Evolutionary conservation across 2,113 vertebrate species (phyloP), one percentile per base, ranked within the genome.

Genomic region (Oostethus manadensis): DNA sequence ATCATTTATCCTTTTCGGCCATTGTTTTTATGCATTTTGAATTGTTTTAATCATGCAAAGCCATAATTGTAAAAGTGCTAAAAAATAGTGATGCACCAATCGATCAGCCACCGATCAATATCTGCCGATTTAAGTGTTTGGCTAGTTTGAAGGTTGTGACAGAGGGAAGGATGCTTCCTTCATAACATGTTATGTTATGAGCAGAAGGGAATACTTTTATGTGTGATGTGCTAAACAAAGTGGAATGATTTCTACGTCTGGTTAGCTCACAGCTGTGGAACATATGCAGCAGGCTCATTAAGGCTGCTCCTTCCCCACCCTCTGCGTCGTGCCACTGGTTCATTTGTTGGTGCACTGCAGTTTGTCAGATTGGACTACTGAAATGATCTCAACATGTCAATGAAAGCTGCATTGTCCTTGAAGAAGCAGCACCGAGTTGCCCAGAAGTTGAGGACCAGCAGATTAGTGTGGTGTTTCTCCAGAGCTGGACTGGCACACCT

Each of bases 241-340:
- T 57, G 68, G 21, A 78, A 78, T 81, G 51, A 68, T 74, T 80
- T 69, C 69, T 26, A 68, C 51, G 7, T 46, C 44, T 59, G 75
- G 71, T 74, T 70, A 29, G n/a, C 35, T 70, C 70, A 42, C 77
- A 78, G 80, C 75, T 81, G 73, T 51, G 51, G 60, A 74, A 55
- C 80, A 88, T 78, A 75, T 84, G 80, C 69, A 81, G 61, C 48
- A 55, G 23, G 1, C n/a, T n/a, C n/a, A n/a, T n/a, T n/a, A n/a
- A n/a, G n/a, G n/a, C n/a, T n/a, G n/a, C n/a, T n/a, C n/a, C n/a
- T n/a, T n/a, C n/a, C n/a, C n/a, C n/a, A n/a, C n/a, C n/a, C n/a
- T n/a, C n/a, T n/a, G n/a, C n/a, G n/a, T n/a, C n/a, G n/a, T n/a
- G n/a, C n/a, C n/a, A n/a, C n/a, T n/a, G n/a, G 0, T 40, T 65